Conservation (phyloP, 2,888 invertebrate genomes). For the Patella caerulea region DNA sequence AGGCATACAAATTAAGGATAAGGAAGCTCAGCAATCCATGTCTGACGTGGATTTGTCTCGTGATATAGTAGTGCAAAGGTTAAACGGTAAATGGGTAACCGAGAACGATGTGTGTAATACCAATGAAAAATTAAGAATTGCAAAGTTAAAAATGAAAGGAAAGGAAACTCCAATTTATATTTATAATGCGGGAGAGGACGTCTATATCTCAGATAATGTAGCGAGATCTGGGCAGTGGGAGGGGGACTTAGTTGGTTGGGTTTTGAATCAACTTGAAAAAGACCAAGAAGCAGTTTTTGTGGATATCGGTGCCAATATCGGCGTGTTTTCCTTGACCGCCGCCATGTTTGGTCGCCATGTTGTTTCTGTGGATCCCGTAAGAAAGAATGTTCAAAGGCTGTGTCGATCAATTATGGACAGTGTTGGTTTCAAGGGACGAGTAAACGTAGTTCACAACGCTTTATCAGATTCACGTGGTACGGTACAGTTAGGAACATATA, state of each 20-base stretch:
- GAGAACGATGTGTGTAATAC: no score
- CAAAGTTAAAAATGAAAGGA: no score
- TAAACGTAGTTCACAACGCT: slow-evolving; percentile 17
- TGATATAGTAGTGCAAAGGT: no score
- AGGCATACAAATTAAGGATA: no score
- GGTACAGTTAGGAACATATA: slow-evolving; percentile 15
- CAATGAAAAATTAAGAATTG: no score
- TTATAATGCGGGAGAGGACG: slow-evolving; percentile 8
- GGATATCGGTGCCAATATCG: slow-evolving; percentile 20
- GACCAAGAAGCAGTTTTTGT: slow-evolving; percentile 12
- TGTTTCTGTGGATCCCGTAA: slow-evolving; percentile 12
- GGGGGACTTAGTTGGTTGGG: not conserved
- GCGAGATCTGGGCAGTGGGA: slow-evolving; percentile 11
- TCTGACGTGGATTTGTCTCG: no score
- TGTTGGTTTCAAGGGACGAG: not conserved
- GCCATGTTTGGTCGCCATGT: slow-evolving; percentile 15
- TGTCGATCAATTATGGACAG: slow-evolving; percentile 14
- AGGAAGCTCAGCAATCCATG: no score
- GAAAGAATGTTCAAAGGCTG: slow-evolving; percentile 15
- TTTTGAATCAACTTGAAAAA: not conserved
- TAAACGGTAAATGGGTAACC: no score
- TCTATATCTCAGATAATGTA: slow-evolving; percentile 14
- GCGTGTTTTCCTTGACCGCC: slow-evolving; percentile 14
- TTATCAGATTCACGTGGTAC: slow-evolving; percentile 1
- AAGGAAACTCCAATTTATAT: slow-evolving; percentile 13